A percentile compares a stretch with the other conserved stretches of the same genome.
Conservation (phyloP, 1,140 invertebrate genomes). For the Apis laboriosa region DNA sequence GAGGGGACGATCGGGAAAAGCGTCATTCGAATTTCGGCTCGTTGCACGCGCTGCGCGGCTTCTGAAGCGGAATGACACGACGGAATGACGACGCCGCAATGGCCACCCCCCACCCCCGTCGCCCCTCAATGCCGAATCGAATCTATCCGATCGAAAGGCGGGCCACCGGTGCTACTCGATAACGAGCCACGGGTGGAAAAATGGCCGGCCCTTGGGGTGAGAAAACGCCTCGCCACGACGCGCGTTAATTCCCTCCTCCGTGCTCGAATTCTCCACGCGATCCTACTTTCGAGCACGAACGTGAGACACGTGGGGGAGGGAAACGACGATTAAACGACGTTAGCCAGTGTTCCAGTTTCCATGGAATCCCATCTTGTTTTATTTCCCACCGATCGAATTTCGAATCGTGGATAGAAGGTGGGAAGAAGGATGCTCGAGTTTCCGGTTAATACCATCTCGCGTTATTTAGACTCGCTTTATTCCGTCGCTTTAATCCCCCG, state of each 20-base stretch:
- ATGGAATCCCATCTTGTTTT: too few relatives aligned
- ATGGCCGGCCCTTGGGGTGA: background rate
- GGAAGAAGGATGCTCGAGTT: background rate
- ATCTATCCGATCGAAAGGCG: slow-evolving; percentile 46
- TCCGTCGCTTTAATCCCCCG: too few relatives aligned
- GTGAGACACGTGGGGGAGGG: too few relatives aligned
- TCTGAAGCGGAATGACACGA: slow-evolving; percentile 51
- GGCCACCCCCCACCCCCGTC: background rate
- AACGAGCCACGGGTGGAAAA: slow-evolving; percentile 34
- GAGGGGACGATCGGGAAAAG: slow-evolving; percentile 33
- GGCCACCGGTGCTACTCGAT: slow-evolving; percentile 6
- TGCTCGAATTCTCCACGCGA: background rate
- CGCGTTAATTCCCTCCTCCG: background rate
- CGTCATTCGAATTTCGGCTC: slow-evolving; percentile 56
- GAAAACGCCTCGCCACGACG: background rate
- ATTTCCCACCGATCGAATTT: background rate
- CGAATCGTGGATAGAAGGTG: background rate
- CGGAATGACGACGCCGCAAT: slow-evolving; percentile 48
- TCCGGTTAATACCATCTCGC: too few relatives aligned
- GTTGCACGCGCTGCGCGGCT: slow-evolving; percentile 28
- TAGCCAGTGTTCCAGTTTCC: too few relatives aligned
- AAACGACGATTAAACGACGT: background rate
- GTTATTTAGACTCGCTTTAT: too few relatives aligned
- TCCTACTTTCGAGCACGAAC: background rate
- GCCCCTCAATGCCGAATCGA: slow-evolving; percentile 36